These are phyloP conservation scores for Cephus cinctus DNA, from an alignment of 1,140 invertebrate genomes.

Conservation along the genomic window DNA sequence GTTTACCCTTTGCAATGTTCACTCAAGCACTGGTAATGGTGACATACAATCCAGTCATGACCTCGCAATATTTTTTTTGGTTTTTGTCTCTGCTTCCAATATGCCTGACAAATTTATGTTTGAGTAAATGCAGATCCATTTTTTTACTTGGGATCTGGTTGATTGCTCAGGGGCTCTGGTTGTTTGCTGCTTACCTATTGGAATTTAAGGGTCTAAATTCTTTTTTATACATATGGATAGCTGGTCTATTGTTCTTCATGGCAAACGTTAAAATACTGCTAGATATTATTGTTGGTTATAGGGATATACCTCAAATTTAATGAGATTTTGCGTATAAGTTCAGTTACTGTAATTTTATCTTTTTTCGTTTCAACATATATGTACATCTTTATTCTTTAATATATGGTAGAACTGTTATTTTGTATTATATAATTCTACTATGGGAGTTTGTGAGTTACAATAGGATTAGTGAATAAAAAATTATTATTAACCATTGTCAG, in stretches of 20 bases:
- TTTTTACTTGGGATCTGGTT: conserved; percentile 69
- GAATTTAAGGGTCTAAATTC: conserved; percentile 87
- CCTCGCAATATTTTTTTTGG: conserved; percentile 98
- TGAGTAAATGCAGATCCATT: conserved; percentile 55
- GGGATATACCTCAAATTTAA: too few relatives aligned
- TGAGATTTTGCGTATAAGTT: too few relatives aligned
- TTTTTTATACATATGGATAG: conserved; percentile 78
- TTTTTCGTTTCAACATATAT: too few relatives aligned
- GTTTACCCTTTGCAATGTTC: conserved; percentile 84
- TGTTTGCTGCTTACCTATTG: conserved; percentile 86
- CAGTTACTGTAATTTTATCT: too few relatives aligned
- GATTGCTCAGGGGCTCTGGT: conserved; percentile 78
- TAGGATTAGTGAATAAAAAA: too few relatives aligned
- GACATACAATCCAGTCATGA: conserved; percentile 93
- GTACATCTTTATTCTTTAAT: too few relatives aligned
- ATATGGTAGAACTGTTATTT: too few relatives aligned
- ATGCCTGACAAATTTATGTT: conserved; percentile 67
- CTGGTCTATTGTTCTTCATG: conserved; percentile 74
- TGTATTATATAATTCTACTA: too few relatives aligned
- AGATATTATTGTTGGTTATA: conserved; percentile 65
- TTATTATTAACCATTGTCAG: too few relatives aligned
- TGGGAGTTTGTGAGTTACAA: too few relatives aligned
- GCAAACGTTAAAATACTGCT: conserved; percentile 73
- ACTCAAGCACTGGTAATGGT: conserved; percentile 86
- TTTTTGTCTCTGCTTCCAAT: conserved; percentile 86